Evolutionary conservation across 30 jellyfish, hydroid and myxozoan genomes (phyloP).

Genomic region (Pseudorhiza aurosa): DNA sequence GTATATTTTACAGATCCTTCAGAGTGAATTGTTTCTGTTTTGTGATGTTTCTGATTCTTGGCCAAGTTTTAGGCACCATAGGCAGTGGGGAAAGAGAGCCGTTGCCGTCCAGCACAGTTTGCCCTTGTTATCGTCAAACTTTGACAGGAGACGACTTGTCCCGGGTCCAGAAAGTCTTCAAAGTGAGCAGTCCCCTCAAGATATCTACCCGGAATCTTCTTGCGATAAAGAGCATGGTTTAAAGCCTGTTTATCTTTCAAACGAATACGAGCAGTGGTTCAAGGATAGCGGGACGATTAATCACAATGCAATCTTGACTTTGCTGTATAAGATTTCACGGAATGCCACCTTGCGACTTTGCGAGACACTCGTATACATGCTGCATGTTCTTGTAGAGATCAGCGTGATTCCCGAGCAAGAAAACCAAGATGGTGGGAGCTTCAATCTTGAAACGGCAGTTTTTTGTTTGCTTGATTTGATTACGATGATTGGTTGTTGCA

Average conservation of each 20-base stretch:
- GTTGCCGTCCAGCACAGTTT: constrained; percentile 21
- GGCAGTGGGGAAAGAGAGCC: constrained; percentile 12
- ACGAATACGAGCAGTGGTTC: constrained; percentile 43
- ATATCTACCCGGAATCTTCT: neutral
- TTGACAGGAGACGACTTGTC: neutral
- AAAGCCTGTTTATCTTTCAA: constrained; percentile 29
- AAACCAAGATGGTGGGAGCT: neutral
- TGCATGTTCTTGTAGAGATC: constrained; percentile 41
- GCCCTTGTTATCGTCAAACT: constrained; percentile 20
- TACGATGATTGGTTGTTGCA: constrained; percentile 82
- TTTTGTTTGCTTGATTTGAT: constrained; percentile 58
- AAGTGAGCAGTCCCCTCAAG: neutral
- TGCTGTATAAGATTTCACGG: constrained; percentile 22
- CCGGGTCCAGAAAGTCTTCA: constrained; percentile 13
- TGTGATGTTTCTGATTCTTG: constrained; percentile 22
- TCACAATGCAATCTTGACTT: constrained; percentile 31
- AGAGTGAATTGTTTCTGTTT: constrained; percentile 15
- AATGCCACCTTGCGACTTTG: constrained; percentile 36
- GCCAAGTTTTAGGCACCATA: constrained; percentile 7
- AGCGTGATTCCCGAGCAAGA: constrained; percentile 14
- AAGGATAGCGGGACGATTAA: constrained; percentile 17
- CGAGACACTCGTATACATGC: constrained; percentile 48
- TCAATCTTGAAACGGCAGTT: constrained; percentile 32
- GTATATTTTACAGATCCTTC: constrained; percentile 68
- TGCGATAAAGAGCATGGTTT: neutral